Base-by-base conservation (phyloP, 2,888 invertebrate species). In the Xestobium rufovillosum region DNA sequence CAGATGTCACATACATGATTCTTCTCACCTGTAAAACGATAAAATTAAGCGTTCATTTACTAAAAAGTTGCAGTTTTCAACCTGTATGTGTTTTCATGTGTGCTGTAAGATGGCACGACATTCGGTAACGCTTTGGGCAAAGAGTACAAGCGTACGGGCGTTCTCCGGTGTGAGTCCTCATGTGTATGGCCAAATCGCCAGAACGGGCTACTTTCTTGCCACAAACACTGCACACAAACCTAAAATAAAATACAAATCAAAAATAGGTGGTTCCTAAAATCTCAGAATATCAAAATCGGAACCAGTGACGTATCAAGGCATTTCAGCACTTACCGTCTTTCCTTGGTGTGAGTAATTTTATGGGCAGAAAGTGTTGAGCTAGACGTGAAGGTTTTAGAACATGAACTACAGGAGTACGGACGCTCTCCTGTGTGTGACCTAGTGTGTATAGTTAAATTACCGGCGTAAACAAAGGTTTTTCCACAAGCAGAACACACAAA, bases 71-170 rank as follows among this genome's bases (percentile, higher is more conserved):
- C n/a, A n/a, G 6, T 19, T 19, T 19, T 19, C 23, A 19, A 57
- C 59, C 59, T 42, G 57, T 58, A 38, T 58, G 60, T 3, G 51
- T 48, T 47, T 55, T 60, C 52, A 59, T 55, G 33, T 60, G 60
- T 3, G 52, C 52, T 1, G 49, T 48, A 25, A 61, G 44, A 48
- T 61, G 59, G 23, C 58, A 56, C 3, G 60, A 57, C 57, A 59
- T 59, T 28, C 54, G 49, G 35, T 59, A 61, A 3, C 50, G 43
- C 42, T 59, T 60, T 6, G 49, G 41, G 37, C 60, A 60, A 13
- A 58, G 28, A 9, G 42, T 44, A 38, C 60, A 60, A n/a, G 44
- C 43, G 38, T 58, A 60, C 3, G 57, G 59, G 34, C 50, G 53
- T 38, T 59, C 57, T 2, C 54, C 57, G 2, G 58, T 59, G 34